These are phyloP conservation scores for Diachrysia chrysitis DNA, from an alignment of 2,888 invertebrate species.

Conservation along the genomic window DNA sequence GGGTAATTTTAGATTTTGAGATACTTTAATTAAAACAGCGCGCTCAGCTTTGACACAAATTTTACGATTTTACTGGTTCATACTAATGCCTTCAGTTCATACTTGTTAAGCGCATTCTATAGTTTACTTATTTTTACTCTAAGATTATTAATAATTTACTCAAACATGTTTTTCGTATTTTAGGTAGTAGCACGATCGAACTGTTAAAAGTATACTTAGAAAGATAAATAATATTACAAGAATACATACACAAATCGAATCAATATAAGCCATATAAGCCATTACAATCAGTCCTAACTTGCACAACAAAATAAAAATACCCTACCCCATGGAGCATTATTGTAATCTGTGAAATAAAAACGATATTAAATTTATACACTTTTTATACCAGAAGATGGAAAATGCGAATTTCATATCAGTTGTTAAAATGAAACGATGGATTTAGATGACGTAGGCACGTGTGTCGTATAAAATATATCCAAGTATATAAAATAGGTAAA, in stretches of 20 bases:
- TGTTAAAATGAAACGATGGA: conserved; percentile 85
- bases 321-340: conserved; percentile 76
- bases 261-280: not conserved
- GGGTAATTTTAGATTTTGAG: too few species aligned
- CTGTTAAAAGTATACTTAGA: too few species aligned
- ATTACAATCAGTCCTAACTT: conserved; percentile 32
- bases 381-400: conserved; percentile 85
- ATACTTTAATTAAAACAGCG: too few species aligned
- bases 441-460: conserved; percentile 75
- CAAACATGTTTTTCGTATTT: too few species aligned
- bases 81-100: too few species aligned
- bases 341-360: conserved; percentile 87
- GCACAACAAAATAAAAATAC: conserved; percentile 56
- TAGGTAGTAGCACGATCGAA: too few species aligned
- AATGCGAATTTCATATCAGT: conserved; percentile 85
- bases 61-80: too few species aligned
- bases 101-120: too few species aligned
- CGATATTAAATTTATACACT: conserved; percentile 85
- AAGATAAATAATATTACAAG: not conserved
- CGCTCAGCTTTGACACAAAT: too few species aligned
- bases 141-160: too few species aligned
- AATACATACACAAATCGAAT: not conserved
- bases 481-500: conserved; percentile 49
- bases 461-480: conserved; percentile 65
- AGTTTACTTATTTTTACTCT: too few species aligned